Conservation (phyloP, 2,797 vertebrate species). For the Myotis findleyi region DNA sequence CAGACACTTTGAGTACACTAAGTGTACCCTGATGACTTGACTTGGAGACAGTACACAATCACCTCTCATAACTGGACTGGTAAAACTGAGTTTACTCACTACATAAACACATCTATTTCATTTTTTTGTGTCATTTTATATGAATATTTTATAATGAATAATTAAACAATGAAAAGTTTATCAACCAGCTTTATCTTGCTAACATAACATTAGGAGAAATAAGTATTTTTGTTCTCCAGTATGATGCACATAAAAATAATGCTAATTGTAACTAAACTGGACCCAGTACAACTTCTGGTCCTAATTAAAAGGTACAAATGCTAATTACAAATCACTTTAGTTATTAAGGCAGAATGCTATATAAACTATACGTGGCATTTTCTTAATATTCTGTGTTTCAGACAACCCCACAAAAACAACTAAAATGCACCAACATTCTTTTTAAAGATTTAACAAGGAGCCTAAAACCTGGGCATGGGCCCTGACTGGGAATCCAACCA, state of each 20-base stretch:
- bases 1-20: background rate
- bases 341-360: constrained; percentile 8
- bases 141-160: constrained; percentile 22
- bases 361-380: background rate
- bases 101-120: background rate
- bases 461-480: background rate
- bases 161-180: constrained; percentile 10
- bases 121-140: background rate
- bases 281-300: constrained; percentile 12
- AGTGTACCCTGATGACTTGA: constrained; percentile 2
- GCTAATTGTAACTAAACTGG: constrained; percentile 24
- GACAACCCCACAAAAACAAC: constrained; percentile 45
- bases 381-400: constrained; percentile 52
- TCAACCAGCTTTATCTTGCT: background rate
- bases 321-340: constrained; percentile 53
- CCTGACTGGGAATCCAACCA: background rate
- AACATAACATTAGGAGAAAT: background rate
- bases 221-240: constrained; percentile 33
- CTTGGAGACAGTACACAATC: background rate
- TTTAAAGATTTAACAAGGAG: background rate
- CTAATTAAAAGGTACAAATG: constrained; percentile 53
- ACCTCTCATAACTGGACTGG: background rate
- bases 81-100: constrained; percentile 33
- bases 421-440: constrained; percentile 10
- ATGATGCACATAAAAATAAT: constrained; percentile 29